Conservation (phyloP, 2,113 vertebrate genomes). For the Dissostichus mawsoni region DNA sequence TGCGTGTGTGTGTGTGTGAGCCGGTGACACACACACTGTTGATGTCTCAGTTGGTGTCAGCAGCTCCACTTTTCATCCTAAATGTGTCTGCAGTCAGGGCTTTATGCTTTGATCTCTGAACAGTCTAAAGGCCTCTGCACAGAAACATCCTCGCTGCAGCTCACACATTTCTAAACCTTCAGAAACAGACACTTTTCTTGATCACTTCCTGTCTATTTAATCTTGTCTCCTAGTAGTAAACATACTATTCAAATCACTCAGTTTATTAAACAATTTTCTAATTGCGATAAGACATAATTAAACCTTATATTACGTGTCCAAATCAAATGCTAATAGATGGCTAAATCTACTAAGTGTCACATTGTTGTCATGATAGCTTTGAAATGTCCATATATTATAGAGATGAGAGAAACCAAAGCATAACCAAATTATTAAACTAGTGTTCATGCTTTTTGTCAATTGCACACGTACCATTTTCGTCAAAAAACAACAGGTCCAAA, state of each 20-base stretch:
- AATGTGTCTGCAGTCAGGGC: slow-evolving; percentile 57
- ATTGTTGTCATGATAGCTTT: neutral
- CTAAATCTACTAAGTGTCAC: too few species aligned
- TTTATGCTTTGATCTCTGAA: slow-evolving; percentile 17
- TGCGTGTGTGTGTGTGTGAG: slow-evolving; percentile 15
- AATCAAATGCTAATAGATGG: neutral
- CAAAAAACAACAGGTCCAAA: neutral
- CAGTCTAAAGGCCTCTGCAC: slow-evolving; percentile 12
- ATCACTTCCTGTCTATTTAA: too few species aligned
- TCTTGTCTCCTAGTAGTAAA: too few species aligned
- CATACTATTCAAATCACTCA: too few species aligned
- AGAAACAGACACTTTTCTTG: too few species aligned
- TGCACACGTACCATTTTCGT: neutral
- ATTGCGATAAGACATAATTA: too few species aligned
- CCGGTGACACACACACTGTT: slow-evolving; percentile 63
- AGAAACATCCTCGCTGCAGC: slow-evolving; percentile 22
- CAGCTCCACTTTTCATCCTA: slow-evolving; percentile 72
- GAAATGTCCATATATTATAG: neutral
- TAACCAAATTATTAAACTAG: neutral
- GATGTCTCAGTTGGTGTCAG: slow-evolving; percentile 77
- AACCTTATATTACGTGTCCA: too few species aligned
- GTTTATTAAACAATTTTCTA: too few species aligned
- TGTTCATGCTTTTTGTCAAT: too few species aligned
- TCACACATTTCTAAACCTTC: neutral
- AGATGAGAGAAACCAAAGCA: neutral